Evolutionary conservation across 1,140 invertebrate species (phyloP).

Genomic region (Orchestia grillus): DNA sequence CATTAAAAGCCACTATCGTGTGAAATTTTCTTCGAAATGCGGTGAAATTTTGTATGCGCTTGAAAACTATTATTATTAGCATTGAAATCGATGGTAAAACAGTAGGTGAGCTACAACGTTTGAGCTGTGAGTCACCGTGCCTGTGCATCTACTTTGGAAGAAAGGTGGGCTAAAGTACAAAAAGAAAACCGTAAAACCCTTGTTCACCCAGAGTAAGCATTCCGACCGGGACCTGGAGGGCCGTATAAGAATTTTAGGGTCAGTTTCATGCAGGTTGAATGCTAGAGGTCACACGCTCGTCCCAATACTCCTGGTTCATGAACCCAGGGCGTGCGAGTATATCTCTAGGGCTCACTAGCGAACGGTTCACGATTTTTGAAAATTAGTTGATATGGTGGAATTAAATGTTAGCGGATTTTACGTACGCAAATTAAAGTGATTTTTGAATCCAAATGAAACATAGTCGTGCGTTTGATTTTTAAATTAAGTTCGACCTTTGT

Average conservation of each 20-base stretch:
- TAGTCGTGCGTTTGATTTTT: background rate
- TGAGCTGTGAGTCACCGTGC: background rate
- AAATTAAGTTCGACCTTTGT: background rate
- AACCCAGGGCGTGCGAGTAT: background rate
- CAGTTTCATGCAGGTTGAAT: background rate
- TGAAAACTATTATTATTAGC: background rate
- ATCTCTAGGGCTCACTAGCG: background rate
- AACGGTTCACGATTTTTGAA: background rate
- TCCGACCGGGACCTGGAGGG: background rate
- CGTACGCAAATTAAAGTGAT: background rate
- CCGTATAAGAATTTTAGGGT: slow-evolving; percentile 8
- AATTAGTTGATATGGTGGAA: background rate
- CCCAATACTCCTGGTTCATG: background rate
- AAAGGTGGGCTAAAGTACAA: background rate
- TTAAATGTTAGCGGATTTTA: background rate
- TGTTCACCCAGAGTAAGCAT: background rate
- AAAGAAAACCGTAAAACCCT: background rate
- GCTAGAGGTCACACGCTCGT: background rate
- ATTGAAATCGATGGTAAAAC: background rate
- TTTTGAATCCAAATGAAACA: background rate
- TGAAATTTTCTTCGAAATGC: background rate
- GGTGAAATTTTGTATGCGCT: background rate
- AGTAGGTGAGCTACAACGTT: background rate
- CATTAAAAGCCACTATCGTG: background rate
- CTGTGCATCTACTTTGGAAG: background rate